Evolutionary conservation across 2,797 vertebrate genomes (phyloP).

Genomic region (Cheirogaleus major): DNA sequence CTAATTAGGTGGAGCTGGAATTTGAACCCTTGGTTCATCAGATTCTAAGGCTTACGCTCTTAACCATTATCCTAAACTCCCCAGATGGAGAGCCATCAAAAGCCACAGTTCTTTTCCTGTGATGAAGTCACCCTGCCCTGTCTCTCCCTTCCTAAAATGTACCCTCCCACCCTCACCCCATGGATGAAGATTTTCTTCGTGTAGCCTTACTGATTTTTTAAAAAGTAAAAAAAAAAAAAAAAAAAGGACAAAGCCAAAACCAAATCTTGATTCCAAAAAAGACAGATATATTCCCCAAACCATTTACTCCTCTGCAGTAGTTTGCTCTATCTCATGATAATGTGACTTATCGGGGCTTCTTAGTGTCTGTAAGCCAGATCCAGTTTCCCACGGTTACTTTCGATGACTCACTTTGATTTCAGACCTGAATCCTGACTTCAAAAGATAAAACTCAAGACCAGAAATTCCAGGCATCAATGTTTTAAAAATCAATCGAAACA

Average conservation of each 20-base stretch:
- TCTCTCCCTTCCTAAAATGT: background rate
- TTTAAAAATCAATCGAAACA: slow-evolving; percentile 8
- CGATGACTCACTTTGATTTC: background rate
- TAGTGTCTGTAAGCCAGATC: background rate
- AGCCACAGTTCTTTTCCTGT: background rate
- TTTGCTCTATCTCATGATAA: background rate
- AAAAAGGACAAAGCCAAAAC: background rate
- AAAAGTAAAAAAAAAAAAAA: background rate
- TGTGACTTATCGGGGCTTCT: background rate
- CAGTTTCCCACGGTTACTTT: background rate
- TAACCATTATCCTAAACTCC: background rate
- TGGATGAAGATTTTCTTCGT: background rate
- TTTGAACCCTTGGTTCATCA: background rate
- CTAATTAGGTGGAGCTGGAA: background rate
- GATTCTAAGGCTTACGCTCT: background rate
- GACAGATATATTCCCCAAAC: background rate
- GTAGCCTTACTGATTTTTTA: background rate
- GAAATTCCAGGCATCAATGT: background rate
- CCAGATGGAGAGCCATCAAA: background rate
- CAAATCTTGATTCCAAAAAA: slow-evolving; percentile 31
- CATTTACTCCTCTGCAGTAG: background rate
- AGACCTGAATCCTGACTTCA: background rate
- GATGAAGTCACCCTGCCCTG: background rate
- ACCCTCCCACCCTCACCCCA: no score
- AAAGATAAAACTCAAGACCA: slow-evolving; percentile 12